A percentile compares a stretch with the other conserved stretches of the same genome.
Conservation (phyloP, 2,888 invertebrate genomes). For the Chorisops tibialis region DNA sequence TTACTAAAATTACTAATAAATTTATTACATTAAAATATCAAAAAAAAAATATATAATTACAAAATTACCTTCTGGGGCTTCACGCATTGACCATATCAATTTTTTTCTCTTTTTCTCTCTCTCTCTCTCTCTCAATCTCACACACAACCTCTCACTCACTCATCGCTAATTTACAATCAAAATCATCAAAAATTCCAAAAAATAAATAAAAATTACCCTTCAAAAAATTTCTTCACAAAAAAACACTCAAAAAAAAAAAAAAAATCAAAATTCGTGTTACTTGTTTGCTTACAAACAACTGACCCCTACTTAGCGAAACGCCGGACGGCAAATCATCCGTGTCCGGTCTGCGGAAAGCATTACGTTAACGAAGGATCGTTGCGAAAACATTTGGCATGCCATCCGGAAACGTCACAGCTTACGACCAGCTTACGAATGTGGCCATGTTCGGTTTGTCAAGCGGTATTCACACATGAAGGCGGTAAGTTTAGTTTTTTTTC, state of each 20-base stretch:
- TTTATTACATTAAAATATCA: too few species aligned
- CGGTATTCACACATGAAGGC: conserved; percentile 91
- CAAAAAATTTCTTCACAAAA: conserved; percentile 35
- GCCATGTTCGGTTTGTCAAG: conserved; percentile 94
- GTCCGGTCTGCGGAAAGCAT: conserved; percentile 92
- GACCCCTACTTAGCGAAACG: conserved; percentile 89
- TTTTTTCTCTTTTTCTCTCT: conserved; percentile 34
- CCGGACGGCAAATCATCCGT: conserved; percentile 90
- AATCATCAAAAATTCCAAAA: neutral
- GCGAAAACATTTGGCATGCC: conserved; percentile 89
- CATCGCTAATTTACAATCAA: neutral
- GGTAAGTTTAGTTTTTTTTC: conserved; percentile 58
- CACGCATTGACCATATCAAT: conserved; percentile 41
- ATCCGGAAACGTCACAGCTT: conserved; percentile 85
- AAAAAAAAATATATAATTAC: too few species aligned
- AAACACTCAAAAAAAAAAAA: conserved; percentile 34
- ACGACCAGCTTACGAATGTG: conserved; percentile 89
- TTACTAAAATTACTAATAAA: neutral
- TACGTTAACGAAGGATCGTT: conserved; percentile 92
- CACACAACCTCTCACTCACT: neutral
- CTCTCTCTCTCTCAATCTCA: conserved; percentile 32
- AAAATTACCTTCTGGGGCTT: too few species aligned
- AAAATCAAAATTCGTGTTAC: conserved; percentile 28
- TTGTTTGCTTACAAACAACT: conserved; percentile 49
- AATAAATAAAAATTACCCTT: neutral